Evolutionary conservation across 1,140 invertebrate genomes (phyloP).

Genomic region (Augochlora pura): DNA sequence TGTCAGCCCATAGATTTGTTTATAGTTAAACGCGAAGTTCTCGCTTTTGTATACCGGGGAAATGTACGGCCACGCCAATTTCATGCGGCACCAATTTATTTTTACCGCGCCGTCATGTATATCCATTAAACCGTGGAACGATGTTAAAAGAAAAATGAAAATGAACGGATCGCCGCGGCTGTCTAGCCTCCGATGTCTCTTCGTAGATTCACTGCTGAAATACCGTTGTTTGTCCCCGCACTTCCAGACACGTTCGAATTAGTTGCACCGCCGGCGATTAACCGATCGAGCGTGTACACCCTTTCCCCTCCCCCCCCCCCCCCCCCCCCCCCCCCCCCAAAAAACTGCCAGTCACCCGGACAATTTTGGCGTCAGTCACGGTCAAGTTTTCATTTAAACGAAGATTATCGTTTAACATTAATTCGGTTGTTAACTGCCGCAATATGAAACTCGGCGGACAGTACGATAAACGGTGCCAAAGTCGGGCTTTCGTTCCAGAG

Average conservation of each 20-base stretch:
- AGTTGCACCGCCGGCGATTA: background rate
- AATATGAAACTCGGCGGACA: no score
- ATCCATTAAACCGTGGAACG: conserved; percentile 30
- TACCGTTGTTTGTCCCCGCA: background rate
- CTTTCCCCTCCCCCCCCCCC: no score
- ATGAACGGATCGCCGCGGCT: conserved; percentile 6
- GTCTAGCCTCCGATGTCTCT: background rate
- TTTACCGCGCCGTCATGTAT: conserved; percentile 18
- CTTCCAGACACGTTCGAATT: background rate
- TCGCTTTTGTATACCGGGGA: conserved; percentile 28
- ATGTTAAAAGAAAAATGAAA: conserved; percentile 24
- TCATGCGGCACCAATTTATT: conserved; percentile 56
- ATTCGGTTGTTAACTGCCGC: no score
- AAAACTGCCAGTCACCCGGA: no score
- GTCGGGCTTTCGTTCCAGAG: no score
- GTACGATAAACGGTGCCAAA: no score
- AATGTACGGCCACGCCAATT: conserved; percentile 44
- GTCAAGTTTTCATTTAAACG: no score
- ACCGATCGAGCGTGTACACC: no score
- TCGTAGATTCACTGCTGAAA: background rate
- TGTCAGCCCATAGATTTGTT: conserved; percentile 60
- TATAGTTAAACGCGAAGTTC: conserved; percentile 33
- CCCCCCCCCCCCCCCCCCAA: no score
- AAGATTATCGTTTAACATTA: no score
- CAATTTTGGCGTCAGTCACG: no score